These are phyloP conservation scores for Antechinus stuartii DNA, from an alignment of 2,113 vertebrate species.

Conservation along the genomic window DNA sequence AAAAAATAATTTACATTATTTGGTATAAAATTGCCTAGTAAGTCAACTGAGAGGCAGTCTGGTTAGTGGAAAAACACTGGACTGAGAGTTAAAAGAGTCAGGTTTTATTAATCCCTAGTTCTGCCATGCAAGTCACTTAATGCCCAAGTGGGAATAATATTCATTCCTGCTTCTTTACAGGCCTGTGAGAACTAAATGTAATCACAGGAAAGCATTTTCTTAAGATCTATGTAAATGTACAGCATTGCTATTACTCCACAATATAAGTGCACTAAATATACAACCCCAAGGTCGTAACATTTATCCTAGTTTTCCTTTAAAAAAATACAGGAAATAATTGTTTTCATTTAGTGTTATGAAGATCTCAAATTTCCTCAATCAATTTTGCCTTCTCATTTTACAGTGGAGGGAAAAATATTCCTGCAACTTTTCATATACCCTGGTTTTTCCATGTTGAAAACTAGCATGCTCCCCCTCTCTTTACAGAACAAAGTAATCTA, in stretches of 20 bases:
- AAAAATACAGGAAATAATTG: not conserved
- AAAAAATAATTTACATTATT: not conserved
- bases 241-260: not conserved
- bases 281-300: not conserved
- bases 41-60: not conserved
- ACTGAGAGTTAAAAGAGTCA: not conserved
- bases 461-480: conserved; percentile 12
- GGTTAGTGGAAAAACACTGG: not conserved
- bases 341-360: conserved; percentile 10
- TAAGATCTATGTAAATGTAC: not conserved
- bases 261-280: not conserved
- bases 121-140: not conserved
- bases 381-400: conserved; percentile 36
- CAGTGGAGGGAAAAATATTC: conserved; percentile 23
- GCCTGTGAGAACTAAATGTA: not conserved
- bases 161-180: not conserved
- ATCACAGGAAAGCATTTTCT: not conserved
- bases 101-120: not conserved
- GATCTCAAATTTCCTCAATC: not conserved
- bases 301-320: conserved; percentile 52
- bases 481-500: conserved; percentile 35
- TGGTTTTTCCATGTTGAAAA: conserved; percentile 31
- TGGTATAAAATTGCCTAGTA: not conserved
- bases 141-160: not conserved
- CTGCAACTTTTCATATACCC: conserved; percentile 17